Base-by-base conservation (phyloP, 2,797 vertebrate species). In the Sciurus carolinensis region DNA sequence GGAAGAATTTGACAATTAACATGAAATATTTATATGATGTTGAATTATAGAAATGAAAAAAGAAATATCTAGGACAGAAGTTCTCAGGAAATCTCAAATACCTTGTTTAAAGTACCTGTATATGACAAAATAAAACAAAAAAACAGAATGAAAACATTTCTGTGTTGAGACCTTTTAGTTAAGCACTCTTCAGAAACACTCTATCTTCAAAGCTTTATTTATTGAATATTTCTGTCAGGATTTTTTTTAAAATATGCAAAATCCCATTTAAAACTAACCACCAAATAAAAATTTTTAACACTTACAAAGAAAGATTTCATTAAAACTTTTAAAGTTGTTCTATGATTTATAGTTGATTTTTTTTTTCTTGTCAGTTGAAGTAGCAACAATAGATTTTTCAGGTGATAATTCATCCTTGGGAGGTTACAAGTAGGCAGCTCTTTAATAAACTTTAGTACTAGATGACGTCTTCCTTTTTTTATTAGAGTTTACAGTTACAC, bases 11-110 rank as follows among this genome's bases (percentile, higher is more conserved):
- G 66, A 95, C 67, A 94, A 79, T 85, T 93, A 79, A 83, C 36
- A 62, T 90, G 75, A 96, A 94, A 77, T 72, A 97, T 36, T 85
- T 69, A 85, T 87, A 94, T 44, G 12, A 13, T 94, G 22, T 4
- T 95, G 81, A 95, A 86, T 75, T 90, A 81, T 14, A 90, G 76
- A 95, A 95, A 90, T 79, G 8, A 42, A 92, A 89, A 66, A 82
- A 47, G n/a, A 96, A 93, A 62, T 28, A 94, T 90, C 44, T 95
- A 83, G 42, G 67, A 83, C n/a, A 89, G 64, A 95, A 91, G 52
- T 72, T 81, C 14, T 91, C 17, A 62, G 79, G 86, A 96, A 96
- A 80, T 77, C 20, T 79, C 86, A 90, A 87, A 84, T 22, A 30
- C 33, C 62, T 92, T 54, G 3, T 42, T 84, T 85, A 42, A 77